A percentile compares a stretch with the other conserved stretches of the same genome.
Evolutionary conservation across 2,888 invertebrate species (phyloP).

Genomic region (Cantharis nigra): DNA sequence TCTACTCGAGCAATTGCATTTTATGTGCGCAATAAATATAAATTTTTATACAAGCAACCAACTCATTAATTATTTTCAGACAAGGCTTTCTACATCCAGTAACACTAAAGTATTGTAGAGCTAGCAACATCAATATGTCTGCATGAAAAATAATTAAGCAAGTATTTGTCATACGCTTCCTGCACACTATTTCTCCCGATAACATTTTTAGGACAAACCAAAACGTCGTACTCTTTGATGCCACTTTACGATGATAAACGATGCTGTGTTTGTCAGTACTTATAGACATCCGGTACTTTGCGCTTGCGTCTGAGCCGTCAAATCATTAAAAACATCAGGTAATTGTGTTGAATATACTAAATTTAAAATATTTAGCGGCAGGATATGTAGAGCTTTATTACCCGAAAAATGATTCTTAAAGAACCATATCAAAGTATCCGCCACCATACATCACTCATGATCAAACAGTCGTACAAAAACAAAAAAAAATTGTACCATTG

Average conservation of each 20-base stretch:
- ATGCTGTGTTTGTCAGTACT: conserved; percentile 52
- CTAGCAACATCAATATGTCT: conserved; percentile 51
- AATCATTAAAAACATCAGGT: conserved; percentile 43
- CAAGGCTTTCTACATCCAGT: conserved; percentile 26
- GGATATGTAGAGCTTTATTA: conserved; percentile 43
- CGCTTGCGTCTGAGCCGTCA: conserved; percentile 20
- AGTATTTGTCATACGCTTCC: conserved; percentile 56
- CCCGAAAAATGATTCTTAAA: conserved; percentile 45
- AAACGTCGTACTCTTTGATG: conserved; percentile 52
- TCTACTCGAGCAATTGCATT: conserved; percentile 49
- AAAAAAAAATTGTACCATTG: conserved; percentile 6
- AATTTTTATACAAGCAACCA: conserved; percentile 39
- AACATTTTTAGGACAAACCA: conserved; percentile 54
- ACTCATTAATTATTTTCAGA: conserved; percentile 47
- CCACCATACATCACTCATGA: conserved; percentile 44
- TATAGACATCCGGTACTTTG: conserved; percentile 50
- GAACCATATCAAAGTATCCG: conserved; percentile 47
- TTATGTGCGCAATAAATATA: conserved; percentile 48
- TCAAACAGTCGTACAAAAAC: conserved; percentile 29
- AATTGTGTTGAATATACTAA: conserved; percentile 43
- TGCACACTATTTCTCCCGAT: conserved; percentile 52
- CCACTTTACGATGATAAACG: conserved; percentile 54
- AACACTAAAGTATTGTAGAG: conserved; percentile 29
- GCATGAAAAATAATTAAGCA: conserved; percentile 56
- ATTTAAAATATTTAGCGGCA: conserved; percentile 45